Percentiles rank a stretch among this genome's conserved stretches.
phyloP scores from a whole-genome alignment of 2,113 vertebrate species.

The Stercorarius parasiticus region DNA sequence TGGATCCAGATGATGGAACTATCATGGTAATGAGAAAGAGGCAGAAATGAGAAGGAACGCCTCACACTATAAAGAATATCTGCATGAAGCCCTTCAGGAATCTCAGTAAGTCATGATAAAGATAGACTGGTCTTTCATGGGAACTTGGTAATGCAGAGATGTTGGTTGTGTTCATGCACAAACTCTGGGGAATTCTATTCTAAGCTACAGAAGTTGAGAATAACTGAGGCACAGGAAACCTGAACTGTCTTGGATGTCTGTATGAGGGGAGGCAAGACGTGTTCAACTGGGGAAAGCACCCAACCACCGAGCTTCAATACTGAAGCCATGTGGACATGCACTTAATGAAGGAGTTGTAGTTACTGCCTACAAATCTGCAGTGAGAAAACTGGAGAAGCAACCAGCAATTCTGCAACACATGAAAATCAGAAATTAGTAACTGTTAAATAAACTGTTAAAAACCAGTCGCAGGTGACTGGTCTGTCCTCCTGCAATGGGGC shows the following conservation, averaged over 20 bases:
- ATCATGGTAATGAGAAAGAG: neutral
- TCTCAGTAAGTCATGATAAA: neutral
- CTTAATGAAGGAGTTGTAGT: neutral
- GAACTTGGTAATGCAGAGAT: neutral
- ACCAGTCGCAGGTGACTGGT: neutral
- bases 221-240: neutral
- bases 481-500: slow-evolving; percentile 9
- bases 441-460: slow-evolving; percentile 14
- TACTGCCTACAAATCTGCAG: neutral
- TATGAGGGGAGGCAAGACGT: neutral
- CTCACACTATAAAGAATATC: neutral
- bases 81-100: neutral
- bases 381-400: neutral
- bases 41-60: neutral
- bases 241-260: neutral
- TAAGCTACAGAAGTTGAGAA: neutral
- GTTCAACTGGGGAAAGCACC: neutral
- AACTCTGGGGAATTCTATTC: neutral
- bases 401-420: neutral
- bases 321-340: neutral
- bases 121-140: neutral
- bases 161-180: rapidly evolving
- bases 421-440: slow-evolving; percentile 3
- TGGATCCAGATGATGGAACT: neutral
- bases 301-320: neutral